Base-by-base conservation (phyloP, 2,888 invertebrate genomes). In the Lepidocyrtoides sp. region DNA sequence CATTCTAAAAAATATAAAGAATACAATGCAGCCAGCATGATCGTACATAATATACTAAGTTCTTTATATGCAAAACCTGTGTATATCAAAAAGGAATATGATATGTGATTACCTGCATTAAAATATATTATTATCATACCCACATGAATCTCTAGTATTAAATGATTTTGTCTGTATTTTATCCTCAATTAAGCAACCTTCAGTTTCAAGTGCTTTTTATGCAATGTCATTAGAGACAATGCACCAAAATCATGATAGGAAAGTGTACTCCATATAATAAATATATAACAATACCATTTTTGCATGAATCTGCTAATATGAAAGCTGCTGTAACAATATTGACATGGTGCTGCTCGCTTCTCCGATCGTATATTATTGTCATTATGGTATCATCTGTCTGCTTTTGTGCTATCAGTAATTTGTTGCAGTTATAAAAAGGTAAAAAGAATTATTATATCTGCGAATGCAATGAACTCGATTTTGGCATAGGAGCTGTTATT, bases 121-220 rank as follows among this genome's bases (percentile, higher is more conserved):
- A 20, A 75, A 75, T 75, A 41, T n/a, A n/a, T n/a, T n/a, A n/a
- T n/a, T n/a, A 54, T 79, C 48, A 1, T 51, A 77, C 29, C n/a
- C 12, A 29, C 32, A 79, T 54, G 48, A 14, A 79, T 36, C 29
- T 54, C 69, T 57, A 29, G 41, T n/a, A 75, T 75, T 54, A 57
- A 44, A 83, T 41, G 66, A 84, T 77, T 84, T 66, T 90, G 84
- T 83, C 84, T 90, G 66, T 20, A 84, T 84, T 90, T 90, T 90
- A 90, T 90, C 89, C 89, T 84, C 89, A 90, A 90, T 90, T 90
- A 90, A 84, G 84, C 84, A 90, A 90, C 89, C 89, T 90, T 90
- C 89, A 77, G 77, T 14, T 79, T 83, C 84, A 79, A 77, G 51
- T 84, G 77, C 63, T 82, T 63, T 83, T 77, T 77, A 77, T 84